phyloP scores from a whole-genome alignment of 2,113 vertebrate species.

The Crotalus helleri region DNA sequence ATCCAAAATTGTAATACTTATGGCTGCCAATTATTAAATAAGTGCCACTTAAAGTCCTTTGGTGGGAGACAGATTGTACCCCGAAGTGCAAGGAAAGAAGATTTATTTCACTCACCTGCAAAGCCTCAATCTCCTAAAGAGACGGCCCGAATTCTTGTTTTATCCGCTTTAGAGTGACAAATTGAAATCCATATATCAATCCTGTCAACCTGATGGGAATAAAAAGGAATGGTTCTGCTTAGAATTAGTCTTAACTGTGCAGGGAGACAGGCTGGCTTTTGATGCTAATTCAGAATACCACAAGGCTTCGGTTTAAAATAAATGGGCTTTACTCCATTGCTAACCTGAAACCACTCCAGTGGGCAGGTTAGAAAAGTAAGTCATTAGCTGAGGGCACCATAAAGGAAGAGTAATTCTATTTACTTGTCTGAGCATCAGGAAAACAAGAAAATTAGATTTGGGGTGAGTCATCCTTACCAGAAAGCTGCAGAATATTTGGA shows the following conservation, averaged over 20 bases:
- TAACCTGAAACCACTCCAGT: background rate
- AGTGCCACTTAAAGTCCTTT: background rate
- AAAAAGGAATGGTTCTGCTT: background rate
- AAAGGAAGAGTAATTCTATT: background rate
- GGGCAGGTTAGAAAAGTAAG: background rate
- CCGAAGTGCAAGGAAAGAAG: background rate
- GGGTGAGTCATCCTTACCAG: background rate
- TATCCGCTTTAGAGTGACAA: background rate
- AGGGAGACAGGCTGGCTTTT: background rate
- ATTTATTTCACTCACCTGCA: slow-evolving; percentile 9
- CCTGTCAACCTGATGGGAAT: background rate
- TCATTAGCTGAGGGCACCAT: background rate
- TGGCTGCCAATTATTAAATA: background rate
- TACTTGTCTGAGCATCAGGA: background rate
- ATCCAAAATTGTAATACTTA: background rate
- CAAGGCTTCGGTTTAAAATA: background rate
- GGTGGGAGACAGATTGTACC: background rate
- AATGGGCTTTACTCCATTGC: background rate
- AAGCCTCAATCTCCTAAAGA: background rate
- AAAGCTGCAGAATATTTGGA: background rate
- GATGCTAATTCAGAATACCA: background rate
- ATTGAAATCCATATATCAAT: background rate
- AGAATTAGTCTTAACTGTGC: background rate
- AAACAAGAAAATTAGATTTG: background rate
- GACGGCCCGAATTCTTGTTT: background rate